A percentile compares a stretch with the other conserved stretches of the same genome.
Evolutionary conservation across 35 echinoderm and acorn worm species (phyloP).

Genomic region (Stichopus chloronotus): DNA sequence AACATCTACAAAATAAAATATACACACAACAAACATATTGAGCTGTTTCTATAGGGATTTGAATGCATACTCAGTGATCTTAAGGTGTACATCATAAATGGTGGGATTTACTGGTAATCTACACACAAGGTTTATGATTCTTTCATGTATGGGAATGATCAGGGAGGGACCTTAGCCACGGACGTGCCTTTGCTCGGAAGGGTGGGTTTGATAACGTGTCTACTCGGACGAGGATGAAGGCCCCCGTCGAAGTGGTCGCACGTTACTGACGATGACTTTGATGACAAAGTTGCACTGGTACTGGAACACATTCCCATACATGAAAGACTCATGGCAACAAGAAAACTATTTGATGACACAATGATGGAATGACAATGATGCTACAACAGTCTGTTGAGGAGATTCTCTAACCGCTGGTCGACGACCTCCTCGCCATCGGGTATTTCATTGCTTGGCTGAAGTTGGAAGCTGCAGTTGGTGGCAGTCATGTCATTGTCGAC

Average conservation of each 20-base stretch:
- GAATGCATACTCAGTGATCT: neutral
- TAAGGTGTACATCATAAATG: neutral
- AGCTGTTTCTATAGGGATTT: too few species aligned
- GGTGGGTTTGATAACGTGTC: too few species aligned
- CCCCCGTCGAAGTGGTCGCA: too few species aligned
- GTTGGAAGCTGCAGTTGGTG: slow-evolving; percentile 64
- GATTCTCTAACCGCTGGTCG: slow-evolving; percentile 11
- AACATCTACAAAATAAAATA: too few species aligned
- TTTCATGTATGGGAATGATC: neutral
- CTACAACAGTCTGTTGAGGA: neutral
- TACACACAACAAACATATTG: too few species aligned
- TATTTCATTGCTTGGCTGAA: slow-evolving; percentile 51
- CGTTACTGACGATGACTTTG: too few species aligned
- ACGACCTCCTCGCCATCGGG: neutral
- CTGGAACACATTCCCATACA: slow-evolving; percentile 17
- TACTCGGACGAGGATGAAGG: too few species aligned
- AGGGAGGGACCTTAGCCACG: too few species aligned
- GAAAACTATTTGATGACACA: neutral
- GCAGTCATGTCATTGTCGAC: neutral
- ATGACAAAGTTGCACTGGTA: too few species aligned
- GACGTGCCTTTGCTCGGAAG: too few species aligned
- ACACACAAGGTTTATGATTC: neutral
- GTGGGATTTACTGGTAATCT: neutral
- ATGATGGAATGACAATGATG: slow-evolving; percentile 1
- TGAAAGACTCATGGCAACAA: neutral